Base-by-base conservation (phyloP, 2,113 vertebrate species). In the Xenotilapia longispinis region DNA sequence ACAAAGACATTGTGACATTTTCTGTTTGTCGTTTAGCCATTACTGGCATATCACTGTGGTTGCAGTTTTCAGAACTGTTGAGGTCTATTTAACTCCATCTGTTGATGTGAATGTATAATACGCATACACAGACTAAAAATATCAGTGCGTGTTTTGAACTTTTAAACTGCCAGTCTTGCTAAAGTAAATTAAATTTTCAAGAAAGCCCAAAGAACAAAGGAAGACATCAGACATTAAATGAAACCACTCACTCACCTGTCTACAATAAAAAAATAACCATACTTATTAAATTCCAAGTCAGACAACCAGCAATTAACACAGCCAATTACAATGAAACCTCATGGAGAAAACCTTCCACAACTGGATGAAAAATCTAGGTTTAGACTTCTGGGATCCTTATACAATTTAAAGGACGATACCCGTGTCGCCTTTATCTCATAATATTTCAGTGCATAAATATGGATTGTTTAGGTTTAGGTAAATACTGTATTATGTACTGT, bases 1-100 rank as follows among this genome's bases (percentile, higher is more conserved):
- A 92, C 91, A 91, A 87, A 88, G 80, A 83, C 88, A 87, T 90
- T 88, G 88, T 84, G 82, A 83, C 38, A 84, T 60, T 86, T 90
- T 82, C 83, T 58, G 60, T 65, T 78, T 89, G 84, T 63, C 58
- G 38, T 89, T 93, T 78, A 87, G 90, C 73, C 80, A 19, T 79
- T 80, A 17, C 42, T 57, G 75, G 80, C 14, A 80, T 15, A 58
- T 84, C n/a, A 14, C 7, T 86, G 42, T 38, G 60, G 83, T 78
- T 21, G 40, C 28, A 28, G 53, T 91, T 91, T 80, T 82, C n/a
- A 26, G 5, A 11, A 73, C 36, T 78, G 49, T 78, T 13, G 55
- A 60, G 17, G 40, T 51, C 31, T 49, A 26, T 84, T 78, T 78
- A 51, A 84, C 23, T 33, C 6, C 47, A 26, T 60, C 63, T 58